A percentile compares a stretch with the other conserved stretches of the same genome.
Evolutionary conservation across 2,888 invertebrate genomes (phyloP).

Genomic region (Agrypnus murinus): DNA sequence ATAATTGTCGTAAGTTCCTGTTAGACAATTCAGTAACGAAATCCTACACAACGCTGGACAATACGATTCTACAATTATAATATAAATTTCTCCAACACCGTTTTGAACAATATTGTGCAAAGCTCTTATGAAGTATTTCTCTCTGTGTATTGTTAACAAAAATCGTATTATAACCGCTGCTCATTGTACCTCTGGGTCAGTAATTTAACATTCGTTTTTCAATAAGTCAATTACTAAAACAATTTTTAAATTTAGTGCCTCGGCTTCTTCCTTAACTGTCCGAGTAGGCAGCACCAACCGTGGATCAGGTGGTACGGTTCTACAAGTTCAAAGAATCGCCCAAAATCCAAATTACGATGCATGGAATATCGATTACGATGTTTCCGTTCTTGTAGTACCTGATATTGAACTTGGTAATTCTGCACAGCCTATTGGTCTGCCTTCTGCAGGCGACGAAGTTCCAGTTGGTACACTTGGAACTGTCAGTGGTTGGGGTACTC

Average conservation of each 20-base stretch:
- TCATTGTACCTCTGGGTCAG: background rate
- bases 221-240: background rate
- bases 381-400: constrained; percentile 62
- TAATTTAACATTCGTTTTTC: background rate
- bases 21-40: too few species aligned
- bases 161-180: background rate
- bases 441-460: background rate
- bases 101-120: too few species aligned
- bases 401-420: constrained; percentile 50
- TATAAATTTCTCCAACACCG: too few species aligned
- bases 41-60: too few species aligned
- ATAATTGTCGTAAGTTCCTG: too few species aligned
- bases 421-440: too few species aligned
- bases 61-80: too few species aligned
- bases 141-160: too few species aligned
- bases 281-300: background rate
- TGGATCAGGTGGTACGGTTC: background rate
- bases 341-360: constrained; percentile 49
- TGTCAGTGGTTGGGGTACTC: constrained; percentile 17
- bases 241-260: background rate
- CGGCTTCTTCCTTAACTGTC: background rate
- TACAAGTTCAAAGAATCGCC: background rate
- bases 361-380: constrained; percentile 60
- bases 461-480: background rate
- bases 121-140: too few species aligned